Conservation (phyloP, 2,888 invertebrate genomes). For the Hydraecia micacea region DNA sequence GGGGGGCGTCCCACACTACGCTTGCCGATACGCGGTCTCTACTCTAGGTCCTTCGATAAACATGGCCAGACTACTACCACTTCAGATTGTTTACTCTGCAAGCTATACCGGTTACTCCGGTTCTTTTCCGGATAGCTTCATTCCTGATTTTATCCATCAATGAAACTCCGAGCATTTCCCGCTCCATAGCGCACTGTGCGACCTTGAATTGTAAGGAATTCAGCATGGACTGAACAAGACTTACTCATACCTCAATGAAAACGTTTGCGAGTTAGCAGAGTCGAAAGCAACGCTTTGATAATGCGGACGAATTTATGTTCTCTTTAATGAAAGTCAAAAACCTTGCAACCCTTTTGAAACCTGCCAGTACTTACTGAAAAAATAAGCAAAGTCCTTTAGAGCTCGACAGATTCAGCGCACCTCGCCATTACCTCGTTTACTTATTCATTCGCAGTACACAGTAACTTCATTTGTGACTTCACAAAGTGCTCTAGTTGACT, state of each 20-base stretch:
- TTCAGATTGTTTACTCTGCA: too few species aligned
- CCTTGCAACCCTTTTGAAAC: neutral
- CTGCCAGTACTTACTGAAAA: neutral
- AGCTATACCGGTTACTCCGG: too few species aligned
- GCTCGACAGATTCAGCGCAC: conserved; percentile 1
- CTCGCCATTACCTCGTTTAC: conserved; percentile 30
- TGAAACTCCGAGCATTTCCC: neutral
- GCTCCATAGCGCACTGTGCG: neutral
- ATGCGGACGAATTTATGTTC: neutral
- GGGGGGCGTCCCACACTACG: neutral
- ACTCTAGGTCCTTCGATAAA: too few species aligned
- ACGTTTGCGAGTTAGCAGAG: neutral
- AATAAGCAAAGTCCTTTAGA: neutral
- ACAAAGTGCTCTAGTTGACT: conserved; percentile 27
- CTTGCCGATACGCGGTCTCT: neutral
- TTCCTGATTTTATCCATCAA: neutral
- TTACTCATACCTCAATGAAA: neutral
- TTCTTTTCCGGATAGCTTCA: neutral
- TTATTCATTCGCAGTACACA: conserved; percentile 48
- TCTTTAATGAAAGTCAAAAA: conserved; percentile 7
- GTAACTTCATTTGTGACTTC: conserved; percentile 48
- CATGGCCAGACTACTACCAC: too few species aligned
- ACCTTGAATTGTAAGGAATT: neutral
- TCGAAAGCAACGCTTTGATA: neutral
- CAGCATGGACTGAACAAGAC: neutral